These are phyloP conservation scores for Poecilia wingei DNA, from an alignment of 2,797 vertebrate species.

Conservation along the genomic window DNA sequence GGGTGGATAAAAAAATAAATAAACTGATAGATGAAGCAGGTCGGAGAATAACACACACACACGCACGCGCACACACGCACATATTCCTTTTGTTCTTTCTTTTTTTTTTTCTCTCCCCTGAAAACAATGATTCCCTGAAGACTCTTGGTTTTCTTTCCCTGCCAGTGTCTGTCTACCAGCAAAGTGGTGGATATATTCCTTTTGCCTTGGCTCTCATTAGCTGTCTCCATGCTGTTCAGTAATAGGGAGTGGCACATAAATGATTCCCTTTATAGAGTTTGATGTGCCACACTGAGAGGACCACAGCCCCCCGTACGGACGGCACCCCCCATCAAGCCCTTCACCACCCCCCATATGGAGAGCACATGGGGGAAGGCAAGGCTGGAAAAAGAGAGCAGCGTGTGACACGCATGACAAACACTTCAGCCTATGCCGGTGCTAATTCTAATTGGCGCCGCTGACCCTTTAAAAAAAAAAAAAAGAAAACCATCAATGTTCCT, in stretches of 20 bases:
- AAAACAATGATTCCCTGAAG: constrained; percentile 84
- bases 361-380: constrained; percentile 40
- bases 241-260: constrained; percentile 90
- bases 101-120: constrained; percentile 53
- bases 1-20: constrained; percentile 72
- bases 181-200: constrained; percentile 84
- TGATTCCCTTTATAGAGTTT: constrained; percentile 92
- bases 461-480: constrained; percentile 78
- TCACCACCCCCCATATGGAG: constrained; percentile 60
- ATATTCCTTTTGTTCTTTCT: constrained; percentile 75
- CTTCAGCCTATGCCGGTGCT: constrained; percentile 63
- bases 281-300: constrained; percentile 88
- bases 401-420: constrained; percentile 76
- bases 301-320: constrained; percentile 81
- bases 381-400: constrained; percentile 41
- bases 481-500: constrained; percentile 75
- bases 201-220: constrained; percentile 89
- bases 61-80: constrained; percentile 44
- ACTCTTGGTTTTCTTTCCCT: constrained; percentile 76
- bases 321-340: constrained; percentile 66
- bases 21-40: constrained; percentile 68
- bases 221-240: constrained; percentile 88
- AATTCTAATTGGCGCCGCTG: constrained; percentile 80
- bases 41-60: constrained; percentile 38
- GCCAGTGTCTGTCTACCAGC: constrained; percentile 82